Conservation (phyloP, 1,140 invertebrate genomes). For the Ephestia elutella region DNA sequence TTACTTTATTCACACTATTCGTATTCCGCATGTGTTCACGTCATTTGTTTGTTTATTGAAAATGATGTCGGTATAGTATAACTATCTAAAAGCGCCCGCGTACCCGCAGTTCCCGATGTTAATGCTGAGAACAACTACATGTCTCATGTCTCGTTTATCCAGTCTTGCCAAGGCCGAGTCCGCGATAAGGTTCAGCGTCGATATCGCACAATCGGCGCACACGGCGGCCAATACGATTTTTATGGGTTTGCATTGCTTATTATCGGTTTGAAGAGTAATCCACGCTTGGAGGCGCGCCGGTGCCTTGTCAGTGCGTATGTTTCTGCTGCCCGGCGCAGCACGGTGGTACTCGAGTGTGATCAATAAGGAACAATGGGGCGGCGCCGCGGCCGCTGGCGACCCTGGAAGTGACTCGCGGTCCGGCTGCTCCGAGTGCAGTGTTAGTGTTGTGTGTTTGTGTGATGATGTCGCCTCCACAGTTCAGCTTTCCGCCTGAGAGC, state of each 20-base stretch:
- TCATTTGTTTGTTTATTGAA: constrained; percentile 48
- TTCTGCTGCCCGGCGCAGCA: constrained; percentile 34
- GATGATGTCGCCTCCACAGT: constrained; percentile 44
- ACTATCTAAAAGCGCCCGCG: constrained; percentile 27
- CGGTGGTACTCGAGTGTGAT: constrained; percentile 32
- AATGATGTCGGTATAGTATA: constrained; percentile 46
- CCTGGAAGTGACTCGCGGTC: constrained; percentile 24
- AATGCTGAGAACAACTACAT: constrained; percentile 34
- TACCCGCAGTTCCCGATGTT: constrained; percentile 41
- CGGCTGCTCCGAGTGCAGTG: constrained; percentile 16
- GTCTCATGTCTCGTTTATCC: constrained; percentile 32
- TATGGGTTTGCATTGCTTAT: constrained; percentile 55
- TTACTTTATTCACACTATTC: constrained; percentile 14
- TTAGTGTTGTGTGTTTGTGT: constrained; percentile 15
- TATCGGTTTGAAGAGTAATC: constrained; percentile 53
- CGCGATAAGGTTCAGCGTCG: constrained; percentile 42
- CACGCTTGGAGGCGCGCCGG: constrained; percentile 40
- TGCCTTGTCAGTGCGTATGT: constrained; percentile 37
- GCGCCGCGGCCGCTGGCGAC: constrained; percentile 25
- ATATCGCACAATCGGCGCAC: constrained; percentile 36
- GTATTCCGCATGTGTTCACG: constrained; percentile 34
- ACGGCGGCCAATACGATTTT: constrained; percentile 35
- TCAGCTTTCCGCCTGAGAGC: constrained; percentile 63
- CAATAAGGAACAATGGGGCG: constrained; percentile 54
- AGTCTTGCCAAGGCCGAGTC: constrained; percentile 31